Evolutionary conservation across 2,113 vertebrate species (phyloP).

Genomic region (Copsychus sechellarum): DNA sequence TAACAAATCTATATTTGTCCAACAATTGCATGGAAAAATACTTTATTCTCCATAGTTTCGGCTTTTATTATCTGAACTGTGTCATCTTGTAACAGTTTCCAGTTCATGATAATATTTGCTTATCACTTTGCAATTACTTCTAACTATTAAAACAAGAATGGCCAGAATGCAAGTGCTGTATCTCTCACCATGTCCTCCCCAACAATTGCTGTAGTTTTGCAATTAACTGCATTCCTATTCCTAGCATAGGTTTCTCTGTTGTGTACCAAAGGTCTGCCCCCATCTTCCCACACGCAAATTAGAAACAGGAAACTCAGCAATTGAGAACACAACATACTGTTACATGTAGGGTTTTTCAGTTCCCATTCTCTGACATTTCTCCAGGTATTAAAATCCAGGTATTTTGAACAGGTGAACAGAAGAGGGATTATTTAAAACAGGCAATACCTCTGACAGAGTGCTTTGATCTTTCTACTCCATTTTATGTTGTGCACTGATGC

Average conservation of each 20-base stretch:
- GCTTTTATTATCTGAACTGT: neutral
- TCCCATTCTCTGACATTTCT: neutral
- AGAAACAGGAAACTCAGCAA: neutral
- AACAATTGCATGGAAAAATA: neutral
- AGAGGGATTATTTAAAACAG: neutral
- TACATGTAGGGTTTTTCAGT: neutral
- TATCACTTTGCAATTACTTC: neutral
- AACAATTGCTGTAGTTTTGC: neutral
- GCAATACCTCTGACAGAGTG: neutral
- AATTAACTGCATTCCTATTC: neutral
- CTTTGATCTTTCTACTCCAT: neutral
- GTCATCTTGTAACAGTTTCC: neutral
- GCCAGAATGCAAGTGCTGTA: neutral
- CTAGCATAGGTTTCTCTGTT: neutral
- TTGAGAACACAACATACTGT: neutral
- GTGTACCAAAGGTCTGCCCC: neutral
- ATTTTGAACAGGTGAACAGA: neutral
- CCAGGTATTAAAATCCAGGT: neutral
- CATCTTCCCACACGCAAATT: neutral
- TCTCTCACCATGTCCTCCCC: neutral
- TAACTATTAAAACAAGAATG: neutral
- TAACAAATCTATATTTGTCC: neutral
- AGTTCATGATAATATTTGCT: neutral
- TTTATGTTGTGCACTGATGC: neutral
- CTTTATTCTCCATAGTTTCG: neutral